Percentiles rank a stretch among this genome's conserved stretches.
These are phyloP conservation scores for Zaprionus tsacasi DNA, from an alignment of 1,140 invertebrate species.

Conservation along the genomic window DNA sequence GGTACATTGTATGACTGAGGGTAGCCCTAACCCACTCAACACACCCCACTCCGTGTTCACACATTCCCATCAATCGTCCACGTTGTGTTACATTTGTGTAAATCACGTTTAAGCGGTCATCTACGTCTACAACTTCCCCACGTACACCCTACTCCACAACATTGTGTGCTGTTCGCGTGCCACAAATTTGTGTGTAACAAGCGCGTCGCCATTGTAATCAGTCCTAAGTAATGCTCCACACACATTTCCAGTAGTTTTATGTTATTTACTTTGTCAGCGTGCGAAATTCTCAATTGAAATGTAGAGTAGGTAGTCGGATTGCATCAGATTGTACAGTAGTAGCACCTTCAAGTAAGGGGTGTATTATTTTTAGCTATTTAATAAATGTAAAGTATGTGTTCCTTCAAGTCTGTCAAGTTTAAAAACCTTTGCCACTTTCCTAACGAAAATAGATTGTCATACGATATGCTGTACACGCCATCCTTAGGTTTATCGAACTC, in stretches of 20 bases:
- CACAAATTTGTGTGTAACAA: conserved; percentile 38
- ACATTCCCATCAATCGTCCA: conserved; percentile 49
- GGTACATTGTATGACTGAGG: neutral
- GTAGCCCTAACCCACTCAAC: neutral
- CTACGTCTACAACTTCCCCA: conserved; percentile 33
- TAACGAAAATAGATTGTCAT: neutral
- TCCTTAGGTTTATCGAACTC: conserved; percentile 10
- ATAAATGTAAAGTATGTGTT: neutral
- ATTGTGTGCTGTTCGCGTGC: conserved; percentile 51
- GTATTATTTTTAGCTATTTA: neutral
- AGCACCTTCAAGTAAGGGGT: neutral
- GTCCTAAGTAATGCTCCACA: conserved; percentile 30
- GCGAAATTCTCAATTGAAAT: conserved; percentile 33
- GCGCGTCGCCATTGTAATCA: conserved; percentile 28
- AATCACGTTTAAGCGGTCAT: conserved; percentile 62
- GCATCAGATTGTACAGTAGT: no score
- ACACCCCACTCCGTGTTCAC: conserved; percentile 15
- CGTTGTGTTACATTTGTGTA: conserved; percentile 56
- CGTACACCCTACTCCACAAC: conserved; percentile 10
- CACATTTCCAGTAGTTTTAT: conserved; percentile 24
- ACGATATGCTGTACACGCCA: conserved; percentile 1
- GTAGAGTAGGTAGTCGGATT: neutral
- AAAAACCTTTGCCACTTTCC: neutral
- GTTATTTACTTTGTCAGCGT: conserved; percentile 29
- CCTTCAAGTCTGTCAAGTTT: neutral